phyloP scores from a whole-genome alignment of 2,888 invertebrate species.

The Tiphia femorata region DNA sequence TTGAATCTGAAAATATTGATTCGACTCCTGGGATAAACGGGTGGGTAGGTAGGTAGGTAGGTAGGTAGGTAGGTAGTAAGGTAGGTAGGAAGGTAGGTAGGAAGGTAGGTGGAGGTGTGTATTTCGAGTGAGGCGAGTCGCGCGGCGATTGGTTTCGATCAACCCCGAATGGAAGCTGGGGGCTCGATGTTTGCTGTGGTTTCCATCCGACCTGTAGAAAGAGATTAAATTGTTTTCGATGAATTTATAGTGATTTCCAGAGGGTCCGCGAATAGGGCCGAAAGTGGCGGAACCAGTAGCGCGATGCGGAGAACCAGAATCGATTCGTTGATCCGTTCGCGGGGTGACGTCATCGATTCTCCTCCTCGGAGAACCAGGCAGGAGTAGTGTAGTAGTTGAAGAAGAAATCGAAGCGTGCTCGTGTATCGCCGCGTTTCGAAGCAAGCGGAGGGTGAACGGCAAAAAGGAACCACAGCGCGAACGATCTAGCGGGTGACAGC shows the following conservation, averaged over 20 bases:
- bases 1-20: conserved; percentile 54
- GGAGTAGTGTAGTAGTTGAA: background rate
- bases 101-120: no score
- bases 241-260: conserved; percentile 39
- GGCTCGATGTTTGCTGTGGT: conserved; percentile 31
- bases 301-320: no score
- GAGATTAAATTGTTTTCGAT: conserved; percentile 42
- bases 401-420: no score
- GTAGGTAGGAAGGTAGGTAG: no score
- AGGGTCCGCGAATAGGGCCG: background rate
- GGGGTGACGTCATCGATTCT: no score
- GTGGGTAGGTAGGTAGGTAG: background rate
- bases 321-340: no score
- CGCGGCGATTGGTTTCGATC: conserved; percentile 27
- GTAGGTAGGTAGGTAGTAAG: no score
- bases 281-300: no score
- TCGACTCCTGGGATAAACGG: conserved; percentile 26
- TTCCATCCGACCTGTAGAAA: conserved; percentile 16
- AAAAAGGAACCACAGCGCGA: background rate
- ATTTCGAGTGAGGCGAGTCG: background rate
- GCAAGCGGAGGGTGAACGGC: background rate
- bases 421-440: background rate
- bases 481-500: background rate
- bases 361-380: no score
- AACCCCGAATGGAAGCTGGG: conserved; percentile 20